Evolutionary conservation across 2,888 invertebrate species (phyloP).

Genomic region (Dicyrtomina minuta): DNA sequence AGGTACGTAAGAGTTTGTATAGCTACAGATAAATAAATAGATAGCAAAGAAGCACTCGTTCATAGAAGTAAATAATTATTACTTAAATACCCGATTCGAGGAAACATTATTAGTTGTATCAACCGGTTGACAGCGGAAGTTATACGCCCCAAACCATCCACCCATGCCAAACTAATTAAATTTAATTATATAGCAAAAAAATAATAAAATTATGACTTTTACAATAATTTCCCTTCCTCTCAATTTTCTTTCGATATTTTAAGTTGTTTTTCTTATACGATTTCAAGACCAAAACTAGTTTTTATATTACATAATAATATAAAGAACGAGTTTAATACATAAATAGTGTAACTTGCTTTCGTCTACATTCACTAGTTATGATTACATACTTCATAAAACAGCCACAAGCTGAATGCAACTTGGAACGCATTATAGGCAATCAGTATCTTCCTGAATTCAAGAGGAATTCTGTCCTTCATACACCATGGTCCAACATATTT

Average conservation of each 20-base stretch:
- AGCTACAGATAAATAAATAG: too few relatives aligned
- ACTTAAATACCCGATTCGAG: conserved; percentile 76
- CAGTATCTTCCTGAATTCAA: conserved; percentile 71
- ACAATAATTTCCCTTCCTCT: background rate
- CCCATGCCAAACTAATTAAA: conserved; percentile 75
- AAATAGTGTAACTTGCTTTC: too few relatives aligned
- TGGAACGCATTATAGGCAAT: conserved; percentile 83
- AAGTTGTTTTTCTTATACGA: background rate
- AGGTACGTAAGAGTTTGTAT: too few relatives aligned
- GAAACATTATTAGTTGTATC: conserved; percentile 78
- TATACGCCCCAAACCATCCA: conserved; percentile 89
- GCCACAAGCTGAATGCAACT: conserved; percentile 77
- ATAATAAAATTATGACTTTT: too few relatives aligned
- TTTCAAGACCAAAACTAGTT: background rate
- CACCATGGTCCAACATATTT: conserved; percentile 78
- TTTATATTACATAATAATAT: too few relatives aligned
- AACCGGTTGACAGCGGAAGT: conserved; percentile 85
- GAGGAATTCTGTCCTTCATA: conserved; percentile 84
- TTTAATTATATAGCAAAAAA: conserved; percentile 17
- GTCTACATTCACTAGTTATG: too few relatives aligned
- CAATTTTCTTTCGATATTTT: background rate
- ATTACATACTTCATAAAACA: conserved; percentile 71
- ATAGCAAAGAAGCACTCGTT: too few relatives aligned
- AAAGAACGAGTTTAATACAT: too few relatives aligned
- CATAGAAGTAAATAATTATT: conserved; percentile 49